Evolutionary conservation across 2,888 invertebrate species (phyloP).

Genomic region (Hirtodrosophila duncani): DNA sequence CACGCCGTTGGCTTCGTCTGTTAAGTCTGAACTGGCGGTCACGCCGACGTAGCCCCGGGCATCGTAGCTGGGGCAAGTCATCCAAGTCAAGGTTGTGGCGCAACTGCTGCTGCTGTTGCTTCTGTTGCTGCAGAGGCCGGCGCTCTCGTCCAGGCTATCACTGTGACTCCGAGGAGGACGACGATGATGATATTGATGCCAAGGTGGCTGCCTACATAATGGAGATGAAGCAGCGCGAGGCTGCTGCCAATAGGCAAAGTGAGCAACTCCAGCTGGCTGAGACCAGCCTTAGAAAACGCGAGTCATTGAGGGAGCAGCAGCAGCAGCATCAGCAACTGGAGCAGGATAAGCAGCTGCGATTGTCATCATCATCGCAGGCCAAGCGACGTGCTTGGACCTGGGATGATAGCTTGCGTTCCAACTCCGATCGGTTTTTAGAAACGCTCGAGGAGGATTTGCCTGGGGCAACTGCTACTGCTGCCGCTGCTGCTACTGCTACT

Average conservation of each 20-base stretch:
- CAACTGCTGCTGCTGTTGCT: conserved; percentile 34
- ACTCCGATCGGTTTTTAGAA: conserved; percentile 77
- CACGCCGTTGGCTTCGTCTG: conserved; percentile 27
- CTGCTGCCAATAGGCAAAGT: conserved; percentile 43
- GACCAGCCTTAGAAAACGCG: conserved; percentile 3
- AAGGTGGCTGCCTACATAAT: conserved; percentile 74
- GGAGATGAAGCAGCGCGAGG: conserved; percentile 70
- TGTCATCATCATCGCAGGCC: background rate
- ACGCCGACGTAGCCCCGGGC: conserved; percentile 21
- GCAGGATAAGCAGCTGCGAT: conserved; percentile 10
- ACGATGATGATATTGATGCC: conserved; percentile 76
- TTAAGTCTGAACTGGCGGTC: conserved; percentile 20
- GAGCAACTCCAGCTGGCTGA: conserved; percentile 37
- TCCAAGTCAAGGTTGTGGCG: conserved; percentile 16
- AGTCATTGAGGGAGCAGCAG: conserved; percentile 22
- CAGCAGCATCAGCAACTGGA: conserved; percentile 11
- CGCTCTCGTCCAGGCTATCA: conserved; percentile 32
- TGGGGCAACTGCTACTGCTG: conserved; percentile 9
- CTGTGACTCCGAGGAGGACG: conserved; percentile 63
- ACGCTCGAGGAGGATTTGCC: conserved; percentile 74
- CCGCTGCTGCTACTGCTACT: conserved; percentile 10
- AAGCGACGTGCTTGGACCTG: conserved; percentile 74
- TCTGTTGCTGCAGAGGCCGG: conserved; percentile 14
- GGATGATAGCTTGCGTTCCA: conserved; percentile 77
- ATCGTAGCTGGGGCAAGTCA: conserved; percentile 22